Base-by-base conservation (phyloP, 2,888 invertebrate species). In the Abrostola tripartita region DNA sequence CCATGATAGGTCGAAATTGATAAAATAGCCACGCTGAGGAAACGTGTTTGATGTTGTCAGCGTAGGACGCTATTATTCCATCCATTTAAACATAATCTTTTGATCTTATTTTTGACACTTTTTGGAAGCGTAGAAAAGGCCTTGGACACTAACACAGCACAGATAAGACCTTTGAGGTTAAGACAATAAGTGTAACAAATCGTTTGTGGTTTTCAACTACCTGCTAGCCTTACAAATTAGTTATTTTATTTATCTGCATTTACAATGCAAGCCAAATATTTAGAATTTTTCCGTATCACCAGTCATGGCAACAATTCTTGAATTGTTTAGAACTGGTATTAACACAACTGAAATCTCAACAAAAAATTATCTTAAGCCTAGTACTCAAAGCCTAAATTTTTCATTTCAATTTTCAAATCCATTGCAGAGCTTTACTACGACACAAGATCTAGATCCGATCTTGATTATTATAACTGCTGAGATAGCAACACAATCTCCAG, bases 391-490 rank as follows among this genome's bases (percentile, higher is more conserved):
- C 72, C 76, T 76, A 64, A 68, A 55, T 35, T 42, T 64, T 58
- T n/a, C n/a, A n/a, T n/a, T 68, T 50, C 53, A 42, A 61, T 61
- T 47, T 50, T 36, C 61, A 68, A 79, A 72, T 61, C 58, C 52
- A 49, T 57, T 53, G 38, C 56, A 36, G 52, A 68, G 74, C 71
- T 78, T 78, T 68, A 64, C 55, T 57, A 37, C 53, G 52, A 24
- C 1, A 24, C 24, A 24, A 2, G 24, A 68, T 67, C 50, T 63
- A 59, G 57, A 65, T 65, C 71, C 55, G 54, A 52, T 66, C 65
- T 55, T 65, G 65, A 61, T 75, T 70, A 65, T 44, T 8, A 64
- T 44, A 36, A 56, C 53, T 8, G 37, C 59, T 44, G 40, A 50
- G 70, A 65, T 68, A 69, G 54, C 37, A 67, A 58, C 52, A 49